Evolutionary conservation across 2,888 invertebrate genomes (phyloP).

Genomic region (Drosophila ezoana): DNA sequence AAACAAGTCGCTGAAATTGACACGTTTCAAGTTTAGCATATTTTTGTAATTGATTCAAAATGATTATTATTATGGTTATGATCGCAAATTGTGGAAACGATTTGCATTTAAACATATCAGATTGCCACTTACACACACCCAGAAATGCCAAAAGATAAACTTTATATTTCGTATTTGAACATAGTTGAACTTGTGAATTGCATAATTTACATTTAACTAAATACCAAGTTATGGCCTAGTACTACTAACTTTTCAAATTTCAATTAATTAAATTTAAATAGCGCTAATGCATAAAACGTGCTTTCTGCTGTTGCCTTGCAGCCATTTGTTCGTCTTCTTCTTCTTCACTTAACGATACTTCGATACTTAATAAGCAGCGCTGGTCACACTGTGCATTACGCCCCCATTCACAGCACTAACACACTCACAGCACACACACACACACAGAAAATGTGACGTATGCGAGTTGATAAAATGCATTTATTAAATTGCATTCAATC

Average conservation of each 20-base stretch:
- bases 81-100: slow-evolving; percentile 21
- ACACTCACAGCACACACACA: background rate
- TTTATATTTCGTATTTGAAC: background rate
- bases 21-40: slow-evolving; percentile 67
- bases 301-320: slow-evolving; percentile 1
- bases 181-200: slow-evolving; percentile 6
- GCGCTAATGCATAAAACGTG: slow-evolving; percentile 36
- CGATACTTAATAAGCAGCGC: background rate
- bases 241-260: slow-evolving; percentile 1
- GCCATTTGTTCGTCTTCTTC: slow-evolving; percentile 3
- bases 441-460: slow-evolving; percentile 29
- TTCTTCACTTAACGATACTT: background rate
- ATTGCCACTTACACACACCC: slow-evolving; percentile 49
- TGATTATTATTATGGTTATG: slow-evolving; percentile 41
- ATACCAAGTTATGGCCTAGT: slow-evolving; percentile 1
- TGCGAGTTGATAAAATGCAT: slow-evolving; percentile 45
- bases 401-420: slow-evolving; percentile 33
- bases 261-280: slow-evolving; percentile 20
- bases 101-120: slow-evolving; percentile 38
- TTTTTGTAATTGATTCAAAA: slow-evolving; percentile 53
- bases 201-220: background rate
- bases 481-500: slow-evolving; percentile 64
- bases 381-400: slow-evolving; percentile 38
- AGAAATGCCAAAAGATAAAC: slow-evolving; percentile 18
- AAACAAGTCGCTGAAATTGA: slow-evolving; percentile 46